These are phyloP conservation scores for Cordilura impudica DNA, from an alignment of 2,888 invertebrate species.

Conservation along the genomic window DNA sequence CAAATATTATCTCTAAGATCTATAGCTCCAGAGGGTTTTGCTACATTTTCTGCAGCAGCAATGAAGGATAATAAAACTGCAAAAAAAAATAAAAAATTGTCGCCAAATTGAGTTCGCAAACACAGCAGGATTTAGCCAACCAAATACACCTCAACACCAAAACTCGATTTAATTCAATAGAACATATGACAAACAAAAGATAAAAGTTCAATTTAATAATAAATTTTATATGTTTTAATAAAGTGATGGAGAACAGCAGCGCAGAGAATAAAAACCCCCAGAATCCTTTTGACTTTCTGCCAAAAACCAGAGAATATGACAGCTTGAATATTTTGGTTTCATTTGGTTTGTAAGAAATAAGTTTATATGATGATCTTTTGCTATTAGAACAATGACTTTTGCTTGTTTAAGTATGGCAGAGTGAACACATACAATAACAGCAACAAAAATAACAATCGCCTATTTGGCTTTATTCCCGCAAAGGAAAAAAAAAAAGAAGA, in stretches of 20 bases:
- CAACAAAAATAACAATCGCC: slow-evolving; percentile 34
- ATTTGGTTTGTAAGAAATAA: too few species aligned
- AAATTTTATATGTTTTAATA: slow-evolving; percentile 59
- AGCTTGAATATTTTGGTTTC: slow-evolving; percentile 52
- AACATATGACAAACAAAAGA: slow-evolving; percentile 56
- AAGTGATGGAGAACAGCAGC: slow-evolving; percentile 25
- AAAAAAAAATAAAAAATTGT: slow-evolving; percentile 34
- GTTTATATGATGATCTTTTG: slow-evolving; percentile 39
- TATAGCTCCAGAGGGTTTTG: slow-evolving; percentile 30
- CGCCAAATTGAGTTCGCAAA: slow-evolving; percentile 50
- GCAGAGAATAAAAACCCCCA: slow-evolving; percentile 8
- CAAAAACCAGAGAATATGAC: slow-evolving; percentile 55
- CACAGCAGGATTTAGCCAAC: slow-evolving; percentile 52
- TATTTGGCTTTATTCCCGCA: slow-evolving; percentile 56
- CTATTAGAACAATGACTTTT: slow-evolving; percentile 45
- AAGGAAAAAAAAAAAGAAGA: neutral
- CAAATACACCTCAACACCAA: slow-evolving; percentile 58
- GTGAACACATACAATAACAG: neutral
- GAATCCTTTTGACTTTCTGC: slow-evolving; percentile 56
- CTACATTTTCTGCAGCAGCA: slow-evolving; percentile 1
- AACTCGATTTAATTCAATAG: slow-evolving; percentile 50
- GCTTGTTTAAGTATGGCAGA: neutral
- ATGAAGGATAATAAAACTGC: neutral
- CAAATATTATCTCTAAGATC: slow-evolving; percentile 57
- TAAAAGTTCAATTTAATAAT: slow-evolving; percentile 61